Percentiles rank a stretch among this genome's conserved stretches.
phyloP scores from a whole-genome alignment of 2,113 vertebrate species.

The Gasterosteus aculeatus region DNA sequence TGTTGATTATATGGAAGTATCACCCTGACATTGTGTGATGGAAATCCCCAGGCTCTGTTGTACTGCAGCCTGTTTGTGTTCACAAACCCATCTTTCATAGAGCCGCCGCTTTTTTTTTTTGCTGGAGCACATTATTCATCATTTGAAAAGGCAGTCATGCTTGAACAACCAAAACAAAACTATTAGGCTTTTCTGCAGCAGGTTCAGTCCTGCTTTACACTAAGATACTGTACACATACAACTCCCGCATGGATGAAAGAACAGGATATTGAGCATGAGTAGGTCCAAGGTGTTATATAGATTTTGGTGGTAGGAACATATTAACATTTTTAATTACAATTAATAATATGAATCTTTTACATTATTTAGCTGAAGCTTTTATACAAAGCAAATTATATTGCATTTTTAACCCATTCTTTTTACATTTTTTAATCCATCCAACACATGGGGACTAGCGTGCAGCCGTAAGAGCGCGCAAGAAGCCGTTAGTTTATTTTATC shows the following conservation, averaged over 20 bases:
- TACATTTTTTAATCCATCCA: too few species aligned
- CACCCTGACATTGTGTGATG: slow-evolving; percentile 8
- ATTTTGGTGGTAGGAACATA: too few species aligned
- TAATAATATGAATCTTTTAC: too few species aligned
- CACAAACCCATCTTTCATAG: slow-evolving; percentile 1
- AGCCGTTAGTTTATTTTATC: too few species aligned
- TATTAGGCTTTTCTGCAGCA: slow-evolving; percentile 10
- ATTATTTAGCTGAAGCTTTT: too few species aligned
- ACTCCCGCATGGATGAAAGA: neutral
- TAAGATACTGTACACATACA: neutral
- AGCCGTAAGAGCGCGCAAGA: too few species aligned
- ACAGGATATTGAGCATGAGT: neutral
- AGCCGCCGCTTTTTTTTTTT: slow-evolving; percentile 8
- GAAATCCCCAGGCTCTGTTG: neutral
- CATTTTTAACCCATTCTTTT: too few species aligned
- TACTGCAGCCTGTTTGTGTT: slow-evolving; percentile 5
- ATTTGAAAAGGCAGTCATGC: slow-evolving; percentile 47
- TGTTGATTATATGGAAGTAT: slow-evolving; percentile 7
- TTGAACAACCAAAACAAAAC: slow-evolving; percentile 36
- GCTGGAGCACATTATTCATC: slow-evolving; percentile 44
- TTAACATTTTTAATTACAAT: too few species aligned
- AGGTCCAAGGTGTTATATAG: neutral
- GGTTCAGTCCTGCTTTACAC: neutral
- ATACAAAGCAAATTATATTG: too few species aligned
- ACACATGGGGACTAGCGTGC: too few species aligned